Conservation (phyloP, 2,888 invertebrate genomes). For the Agriotes lineatus region DNA sequence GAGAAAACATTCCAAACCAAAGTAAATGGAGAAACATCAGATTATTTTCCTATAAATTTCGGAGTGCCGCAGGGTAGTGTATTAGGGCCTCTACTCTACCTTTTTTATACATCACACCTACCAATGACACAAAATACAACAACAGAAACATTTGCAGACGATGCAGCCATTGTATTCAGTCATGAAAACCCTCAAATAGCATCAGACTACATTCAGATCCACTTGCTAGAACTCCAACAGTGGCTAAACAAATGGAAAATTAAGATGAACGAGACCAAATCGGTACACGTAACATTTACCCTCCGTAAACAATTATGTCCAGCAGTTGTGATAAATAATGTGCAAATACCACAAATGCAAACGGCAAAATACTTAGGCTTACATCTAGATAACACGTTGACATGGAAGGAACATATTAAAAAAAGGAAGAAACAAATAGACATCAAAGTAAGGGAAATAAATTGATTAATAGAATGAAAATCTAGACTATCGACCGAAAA, state of each 20-base stretch:
- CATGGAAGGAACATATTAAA: slow-evolving; percentile 1
- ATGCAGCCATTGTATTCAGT: too few species aligned
- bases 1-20: not conserved
- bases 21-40: slow-evolving; percentile 12
- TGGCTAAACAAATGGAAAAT: too few species aligned
- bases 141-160: too few species aligned
- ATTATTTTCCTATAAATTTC: not conserved
- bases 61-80: not conserved
- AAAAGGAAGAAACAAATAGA: not conserved
- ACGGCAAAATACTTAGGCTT: too few species aligned
- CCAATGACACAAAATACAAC: not conserved
- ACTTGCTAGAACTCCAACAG: too few species aligned
- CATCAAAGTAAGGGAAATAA: not conserved
- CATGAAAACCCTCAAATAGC: not conserved
- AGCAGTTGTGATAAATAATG: too few species aligned
- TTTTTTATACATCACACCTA: not conserved
- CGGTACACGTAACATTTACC: not conserved
- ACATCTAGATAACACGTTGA: not conserved
- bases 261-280: too few species aligned
- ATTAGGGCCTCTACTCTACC: not conserved
- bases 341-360: too few species aligned
- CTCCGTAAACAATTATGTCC: not conserved
- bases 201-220: too few species aligned
- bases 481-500: too few species aligned
- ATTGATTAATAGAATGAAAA: slow-evolving; percentile 1